Base-by-base conservation (phyloP, 2,888 invertebrate genomes). In the Zygothrica quintamaculata region DNA sequence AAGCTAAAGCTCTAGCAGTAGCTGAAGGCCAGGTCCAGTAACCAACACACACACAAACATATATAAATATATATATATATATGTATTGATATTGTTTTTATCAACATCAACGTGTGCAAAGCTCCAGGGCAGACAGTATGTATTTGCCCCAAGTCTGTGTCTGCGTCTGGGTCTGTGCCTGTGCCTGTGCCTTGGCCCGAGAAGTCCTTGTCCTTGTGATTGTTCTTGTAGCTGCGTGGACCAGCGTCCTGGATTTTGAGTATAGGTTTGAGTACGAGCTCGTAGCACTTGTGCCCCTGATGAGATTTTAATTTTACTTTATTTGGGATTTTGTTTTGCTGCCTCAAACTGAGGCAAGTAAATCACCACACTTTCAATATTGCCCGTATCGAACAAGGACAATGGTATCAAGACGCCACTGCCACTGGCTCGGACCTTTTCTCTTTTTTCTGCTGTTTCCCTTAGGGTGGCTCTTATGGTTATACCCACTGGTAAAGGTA, bases 231-330 rank as follows among this genome's bases (percentile, higher is more conserved):
- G n/a, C n/a, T n/a, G n/a, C n/a, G n/a, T n/a, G n/a, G n/a, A n/a
- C n/a, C n/a, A n/a, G n/a, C n/a, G n/a, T n/a, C n/a, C n/a, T n/a
- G n/a, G n/a, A n/a, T n/a, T n/a, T n/a, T n/a, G n/a, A n/a, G n/a
- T n/a, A n/a, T n/a, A n/a, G 69, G 51, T 48, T 26, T 2, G 9
- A 18, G 57, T 13, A 47, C 9, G 33, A 11, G 47, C 43, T 33
- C 47, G 56, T 26, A 62, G 57, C 87, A 86, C 87, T 80, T 86
- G 72, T 79, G 80, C 80, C 81, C 70, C 82, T 84, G 84, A 84
- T 84, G 88, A 71, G 88, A 80, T 86, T 86, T 86, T 82, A 77
- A 78, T 86, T 87, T 87, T 88, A 79, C 80, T 84, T 77, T 81
- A 67, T 59, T 73, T 57, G 71, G 71, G 64, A 64, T 81, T 84